Percentiles rank a stretch among this genome's conserved stretches.
These are phyloP conservation scores for Rhaphigaster nebulosa DNA, from an alignment of 2,888 invertebrate species.

Conservation along the genomic window DNA sequence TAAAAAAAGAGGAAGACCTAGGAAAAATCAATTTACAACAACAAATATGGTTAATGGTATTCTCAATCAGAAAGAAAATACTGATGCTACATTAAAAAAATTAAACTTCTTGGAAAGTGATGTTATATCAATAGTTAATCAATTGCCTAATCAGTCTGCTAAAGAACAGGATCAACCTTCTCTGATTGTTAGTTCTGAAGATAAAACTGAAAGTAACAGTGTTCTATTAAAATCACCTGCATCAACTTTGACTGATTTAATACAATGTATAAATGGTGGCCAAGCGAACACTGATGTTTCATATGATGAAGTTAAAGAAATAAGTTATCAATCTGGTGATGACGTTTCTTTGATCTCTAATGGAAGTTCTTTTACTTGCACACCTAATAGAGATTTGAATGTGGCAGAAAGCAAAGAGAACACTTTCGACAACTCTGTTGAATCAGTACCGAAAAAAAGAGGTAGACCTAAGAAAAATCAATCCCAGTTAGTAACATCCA, in stretches of 20 bases:
- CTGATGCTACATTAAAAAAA: background rate
- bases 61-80: background rate
- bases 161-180: background rate
- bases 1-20: slow-evolving; percentile 29
- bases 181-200: background rate
- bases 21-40: background rate
- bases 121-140: background rate
- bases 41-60: background rate
- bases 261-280: background rate
- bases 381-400: background rate
- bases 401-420: background rate
- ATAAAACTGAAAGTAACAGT: background rate
- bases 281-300: background rate
- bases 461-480: slow-evolving; percentile 3
- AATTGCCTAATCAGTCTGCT: background rate
- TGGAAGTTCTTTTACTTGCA: background rate
- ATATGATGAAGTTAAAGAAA: background rate
- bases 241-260: background rate
- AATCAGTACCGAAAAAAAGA: background rate
- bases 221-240: background rate
- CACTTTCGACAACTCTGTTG: background rate
- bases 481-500: background rate
- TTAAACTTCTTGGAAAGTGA: background rate
- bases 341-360: background rate
- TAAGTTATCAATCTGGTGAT: background rate